Base-by-base conservation (phyloP, 2,888 invertebrate species). In the Chalcosyrphus nemorum region DNA sequence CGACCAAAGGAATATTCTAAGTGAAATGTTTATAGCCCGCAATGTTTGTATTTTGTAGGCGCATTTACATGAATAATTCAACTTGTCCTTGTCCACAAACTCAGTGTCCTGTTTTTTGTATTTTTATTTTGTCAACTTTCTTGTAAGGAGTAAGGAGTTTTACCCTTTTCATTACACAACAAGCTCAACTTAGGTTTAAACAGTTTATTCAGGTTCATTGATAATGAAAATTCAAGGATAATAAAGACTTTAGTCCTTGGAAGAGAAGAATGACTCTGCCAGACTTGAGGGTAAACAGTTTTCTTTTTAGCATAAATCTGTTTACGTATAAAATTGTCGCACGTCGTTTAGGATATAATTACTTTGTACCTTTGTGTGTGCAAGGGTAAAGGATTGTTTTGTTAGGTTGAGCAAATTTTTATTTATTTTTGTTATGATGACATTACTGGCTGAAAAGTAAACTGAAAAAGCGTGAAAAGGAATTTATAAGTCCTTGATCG, bases 1-100 rank as follows among this genome's bases (percentile, higher is more conserved):
- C 4, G 0, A 35, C 38, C 17, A 4, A 35, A 27, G 70, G 38
- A 56, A n/a, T n/a, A n/a, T n/a, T 71, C 19, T 21, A 50, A 59
- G 71, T 59, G 63, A 54, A 54, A 74, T 74, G 61, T 61, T 52
- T 52, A 63, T 41, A 21, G 13, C 9, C 27, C 21, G 52, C 17
- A 15, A 38, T 43, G 54, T 61, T 72, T 61, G 50, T 59, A 9
- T 47, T 45, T 43, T 57, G 35, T 59, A 32, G 59, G n/a, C n/a
- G 38, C 38, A 13, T 52, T 52, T 63, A 45, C 63, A 74, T 74
- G 72, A 74, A 74, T 74, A 74, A 63, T 74, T 74, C 72, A 74
- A 13, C 32, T 21, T 52, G 7, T 21, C 47, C 35, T 24, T n/a
- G n/a, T n/a, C 45, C 35, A 15, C 54, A n/a, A 21, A 38, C 35